Conservation (phyloP, 2,113 vertebrate species). For the Sterrhoptilus dennistouni region DNA sequence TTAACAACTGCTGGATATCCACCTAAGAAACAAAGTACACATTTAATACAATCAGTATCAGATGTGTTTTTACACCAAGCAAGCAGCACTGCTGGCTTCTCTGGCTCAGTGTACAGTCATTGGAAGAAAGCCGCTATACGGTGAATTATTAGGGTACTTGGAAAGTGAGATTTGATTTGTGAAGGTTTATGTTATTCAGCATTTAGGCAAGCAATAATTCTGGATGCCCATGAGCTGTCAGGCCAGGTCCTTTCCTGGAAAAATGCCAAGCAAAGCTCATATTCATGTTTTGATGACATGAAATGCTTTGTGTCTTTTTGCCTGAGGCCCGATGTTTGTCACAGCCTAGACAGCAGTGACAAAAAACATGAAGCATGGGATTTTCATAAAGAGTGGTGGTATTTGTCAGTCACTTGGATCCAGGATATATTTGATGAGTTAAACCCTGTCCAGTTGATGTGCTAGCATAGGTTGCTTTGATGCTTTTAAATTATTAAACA, state of each 20-base stretch:
- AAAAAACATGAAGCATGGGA: neutral
- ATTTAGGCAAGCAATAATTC: conserved; percentile 27
- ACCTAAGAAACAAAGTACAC: neutral
- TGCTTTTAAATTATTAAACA: neutral
- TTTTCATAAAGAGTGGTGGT: neutral
- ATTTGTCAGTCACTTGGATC: neutral
- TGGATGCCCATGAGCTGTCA: neutral
- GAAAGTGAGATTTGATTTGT: conserved; percentile 25
- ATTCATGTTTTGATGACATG: neutral
- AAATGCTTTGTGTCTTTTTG: conserved; percentile 19
- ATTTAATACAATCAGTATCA: neutral
- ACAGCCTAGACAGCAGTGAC: neutral
- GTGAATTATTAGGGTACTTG: conserved; percentile 26
- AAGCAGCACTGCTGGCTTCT: neutral
- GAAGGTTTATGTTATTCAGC: neutral
- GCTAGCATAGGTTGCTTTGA: neutral
- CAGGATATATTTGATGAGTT: neutral
- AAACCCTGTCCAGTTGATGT: neutral
- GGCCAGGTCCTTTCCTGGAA: neutral
- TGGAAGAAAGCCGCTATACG: fast-evolving
- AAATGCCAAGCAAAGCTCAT: neutral
- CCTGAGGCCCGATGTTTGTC: neutral
- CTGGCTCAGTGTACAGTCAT: neutral
- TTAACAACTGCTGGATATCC: neutral
- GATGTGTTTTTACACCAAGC: neutral